Conservation (phyloP, 2,888 invertebrate species). For the Rhodophaea formosa region DNA sequence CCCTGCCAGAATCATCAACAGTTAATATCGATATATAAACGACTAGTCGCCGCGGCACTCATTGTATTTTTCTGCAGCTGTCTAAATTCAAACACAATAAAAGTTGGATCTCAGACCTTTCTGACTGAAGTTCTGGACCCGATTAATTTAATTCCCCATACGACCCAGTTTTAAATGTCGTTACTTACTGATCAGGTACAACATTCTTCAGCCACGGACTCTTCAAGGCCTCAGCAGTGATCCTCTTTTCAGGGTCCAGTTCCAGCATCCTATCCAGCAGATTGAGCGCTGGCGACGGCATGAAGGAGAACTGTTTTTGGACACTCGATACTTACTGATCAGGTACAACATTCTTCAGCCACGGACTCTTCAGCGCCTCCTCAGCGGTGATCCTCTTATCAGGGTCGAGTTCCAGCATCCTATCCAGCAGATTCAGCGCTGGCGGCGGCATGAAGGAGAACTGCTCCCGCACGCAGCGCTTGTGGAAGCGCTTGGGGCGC, state of each 20-base stretch:
- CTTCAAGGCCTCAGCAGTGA: slow-evolving; percentile 96
- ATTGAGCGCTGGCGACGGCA: slow-evolving; percentile 93
- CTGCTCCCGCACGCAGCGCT: slow-evolving; percentile 94
- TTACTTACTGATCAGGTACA: slow-evolving; percentile 92
- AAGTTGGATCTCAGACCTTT: too few relatives aligned
- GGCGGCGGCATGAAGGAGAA: slow-evolving; percentile 94
- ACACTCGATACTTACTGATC: slow-evolving; percentile 88
- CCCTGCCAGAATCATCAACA: too few relatives aligned
- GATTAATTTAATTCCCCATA: too few relatives aligned
- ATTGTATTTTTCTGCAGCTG: too few relatives aligned
- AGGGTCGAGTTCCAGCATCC: slow-evolving; percentile 98
- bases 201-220: slow-evolving; percentile 96
- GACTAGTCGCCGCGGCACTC: too few relatives aligned
- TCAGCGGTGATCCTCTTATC: slow-evolving; percentile 95
- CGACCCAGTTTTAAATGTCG: too few relatives aligned
- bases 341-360: slow-evolving; percentile 95
- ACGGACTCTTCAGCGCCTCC: slow-evolving; percentile 94
- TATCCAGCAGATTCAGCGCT: slow-evolving; percentile 94
- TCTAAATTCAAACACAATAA: too few relatives aligned
- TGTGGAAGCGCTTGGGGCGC: slow-evolving; percentile 94
- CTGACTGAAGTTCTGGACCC: too few relatives aligned
- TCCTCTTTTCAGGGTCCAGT: slow-evolving; percentile 95
- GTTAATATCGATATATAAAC: too few relatives aligned
- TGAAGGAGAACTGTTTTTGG: slow-evolving; percentile 96
- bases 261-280: slow-evolving; percentile 97